Evolutionary conservation across 2,888 invertebrate genomes (phyloP).

Genomic region (Heliconius ethilla): DNA sequence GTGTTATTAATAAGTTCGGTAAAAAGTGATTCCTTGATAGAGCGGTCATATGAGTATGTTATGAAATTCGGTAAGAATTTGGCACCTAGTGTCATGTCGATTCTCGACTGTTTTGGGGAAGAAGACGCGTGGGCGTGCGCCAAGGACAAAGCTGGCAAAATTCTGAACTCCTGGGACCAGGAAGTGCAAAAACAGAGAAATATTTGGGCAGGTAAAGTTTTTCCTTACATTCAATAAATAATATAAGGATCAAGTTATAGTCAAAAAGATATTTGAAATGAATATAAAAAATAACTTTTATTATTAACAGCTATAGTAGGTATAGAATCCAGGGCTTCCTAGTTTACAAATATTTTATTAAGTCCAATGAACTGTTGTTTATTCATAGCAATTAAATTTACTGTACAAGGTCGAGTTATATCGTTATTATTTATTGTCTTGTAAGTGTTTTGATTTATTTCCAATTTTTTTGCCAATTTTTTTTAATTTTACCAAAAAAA

Average conservation of each 20-base stretch:
- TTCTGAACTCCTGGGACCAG: slow-evolving; percentile 72
- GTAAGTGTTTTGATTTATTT: too few species aligned
- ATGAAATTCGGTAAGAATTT: slow-evolving; percentile 68
- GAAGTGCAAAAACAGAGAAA: slow-evolving; percentile 66
- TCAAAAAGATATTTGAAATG: not conserved
- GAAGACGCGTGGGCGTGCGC: slow-evolving; percentile 80
- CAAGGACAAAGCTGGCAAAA: slow-evolving; percentile 77
- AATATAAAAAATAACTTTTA: too few species aligned
- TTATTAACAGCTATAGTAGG: too few species aligned
- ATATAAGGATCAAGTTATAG: too few species aligned
- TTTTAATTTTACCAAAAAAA: too few species aligned
- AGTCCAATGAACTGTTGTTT: too few species aligned
- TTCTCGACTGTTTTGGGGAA: slow-evolving; percentile 78
- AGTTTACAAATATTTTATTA: too few species aligned
- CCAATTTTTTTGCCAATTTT: too few species aligned
- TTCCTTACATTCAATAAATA: not conserved
- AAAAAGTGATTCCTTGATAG: slow-evolving; percentile 66
- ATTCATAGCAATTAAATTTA: too few species aligned
- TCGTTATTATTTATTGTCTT: too few species aligned
- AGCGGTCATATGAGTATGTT: slow-evolving; percentile 70
- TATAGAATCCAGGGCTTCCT: too few species aligned
- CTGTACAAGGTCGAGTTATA: too few species aligned
- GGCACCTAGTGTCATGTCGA: slow-evolving; percentile 78
- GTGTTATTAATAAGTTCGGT: slow-evolving; percentile 54
- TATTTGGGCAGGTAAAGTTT: slow-evolving; percentile 67